Evolutionary conservation across 2,888 invertebrate genomes (phyloP), one percentile per base, ranked within the genome.

Genomic region (Agonopterix arenella): DNA sequence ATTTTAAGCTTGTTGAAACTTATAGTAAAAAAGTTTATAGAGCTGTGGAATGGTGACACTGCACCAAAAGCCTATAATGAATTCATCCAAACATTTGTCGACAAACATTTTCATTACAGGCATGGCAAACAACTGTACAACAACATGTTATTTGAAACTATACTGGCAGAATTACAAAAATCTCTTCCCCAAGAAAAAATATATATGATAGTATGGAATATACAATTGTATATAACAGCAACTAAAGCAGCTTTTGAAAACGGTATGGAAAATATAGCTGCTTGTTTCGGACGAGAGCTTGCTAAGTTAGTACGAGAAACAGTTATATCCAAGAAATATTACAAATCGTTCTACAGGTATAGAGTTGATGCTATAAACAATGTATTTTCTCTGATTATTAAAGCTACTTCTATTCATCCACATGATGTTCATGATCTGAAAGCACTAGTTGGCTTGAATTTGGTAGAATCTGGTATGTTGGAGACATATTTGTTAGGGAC

Each of bases 121-220:
- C 48, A 9, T 4, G 18, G 4, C 9, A 49, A 28, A 28, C 28
- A 1, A 45, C 38, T 28, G 50, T 49, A 60, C 11, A 44, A 53
- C 0, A 59, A 61, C 52, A 38, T 44, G 1, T 40, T 76, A 38
- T 58, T 71, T 51, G 61, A 65, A 38, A 48, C 43, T 9, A 51
- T 75, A 40, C 40, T 70, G 8, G 43, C 55, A 38, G 51, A 47
- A 11, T 51, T 71, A 11, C 52, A 51, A 40, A 57, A 53, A 10
- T 45, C 44, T 11, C 54, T 68, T 41, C 52, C 56, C 3, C 36
- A 58, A 8, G 49, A 65, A 40, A 59, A 68, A 45, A 60, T 61
- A 11, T 75, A 73, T 50, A 51, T 61, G 7, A 36, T 48, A n/a
- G 11, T 62, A n/a, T 76, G 71, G 76, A 52, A 61, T 9, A 52